A percentile compares a stretch with the other conserved stretches of the same genome.
Conservation (phyloP, 2,888 invertebrate genomes). For the Drosophila nigritarsus region DNA sequence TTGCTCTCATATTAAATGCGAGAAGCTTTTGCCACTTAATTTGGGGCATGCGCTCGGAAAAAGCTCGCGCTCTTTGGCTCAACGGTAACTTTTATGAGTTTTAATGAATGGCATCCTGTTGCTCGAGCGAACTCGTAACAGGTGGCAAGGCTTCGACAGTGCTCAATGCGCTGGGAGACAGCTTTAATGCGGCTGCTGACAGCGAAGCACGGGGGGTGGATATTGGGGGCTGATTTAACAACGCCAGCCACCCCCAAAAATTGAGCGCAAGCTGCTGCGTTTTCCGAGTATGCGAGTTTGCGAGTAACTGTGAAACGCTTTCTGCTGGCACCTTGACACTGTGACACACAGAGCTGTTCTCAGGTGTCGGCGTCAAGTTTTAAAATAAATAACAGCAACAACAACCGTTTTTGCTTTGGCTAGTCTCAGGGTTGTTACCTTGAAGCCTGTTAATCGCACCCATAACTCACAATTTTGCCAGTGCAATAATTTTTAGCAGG, state of each 20-base stretch:
- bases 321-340: constrained; percentile 67
- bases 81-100: constrained; percentile 32
- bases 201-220: constrained; percentile 9
- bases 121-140: constrained; percentile 77
- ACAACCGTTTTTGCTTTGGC: constrained; percentile 11
- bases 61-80: constrained; percentile 42
- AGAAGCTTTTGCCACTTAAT: constrained; percentile 25
- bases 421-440: constrained; percentile 57
- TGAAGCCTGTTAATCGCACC: constrained; percentile 44
- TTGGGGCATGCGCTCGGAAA: constrained; percentile 36
- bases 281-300: not conserved
- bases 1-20: not conserved
- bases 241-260: constrained; percentile 21
- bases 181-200: constrained; percentile 62
- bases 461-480: constrained; percentile 18
- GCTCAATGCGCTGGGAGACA: constrained; percentile 40
- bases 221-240: constrained; percentile 12
- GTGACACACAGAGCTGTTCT: constrained; percentile 56
- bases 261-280: constrained; percentile 35
- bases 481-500: constrained; percentile 7
- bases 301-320: constrained; percentile 37
- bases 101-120: constrained; percentile 82
- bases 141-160: constrained; percentile 72
- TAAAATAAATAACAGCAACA: constrained; percentile 25
- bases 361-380: constrained; percentile 31